phyloP scores from a whole-genome alignment of 2,113 vertebrate genomes.

The Jaculus jaculus region DNA sequence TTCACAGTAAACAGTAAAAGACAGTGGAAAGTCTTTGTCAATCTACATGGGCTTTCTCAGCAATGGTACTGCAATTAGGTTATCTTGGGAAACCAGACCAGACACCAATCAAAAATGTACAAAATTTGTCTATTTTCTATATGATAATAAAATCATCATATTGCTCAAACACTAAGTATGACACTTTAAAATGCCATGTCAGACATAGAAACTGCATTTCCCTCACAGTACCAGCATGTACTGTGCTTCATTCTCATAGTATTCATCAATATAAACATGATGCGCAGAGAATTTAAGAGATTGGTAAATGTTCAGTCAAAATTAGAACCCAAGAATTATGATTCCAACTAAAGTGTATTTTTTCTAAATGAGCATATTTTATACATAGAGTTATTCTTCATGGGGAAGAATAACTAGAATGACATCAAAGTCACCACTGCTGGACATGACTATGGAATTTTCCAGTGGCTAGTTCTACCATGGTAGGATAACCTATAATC shows the following conservation, averaged over 20 bases:
- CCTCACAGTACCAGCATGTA: neutral
- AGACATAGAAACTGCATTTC: neutral
- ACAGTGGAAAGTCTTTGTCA: neutral
- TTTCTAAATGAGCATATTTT: neutral
- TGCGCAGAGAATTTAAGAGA: neutral
- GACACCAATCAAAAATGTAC: too few relatives aligned
- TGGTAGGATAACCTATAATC: neutral
- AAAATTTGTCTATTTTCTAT: slow-evolving; percentile 8
- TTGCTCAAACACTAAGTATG: neutral
- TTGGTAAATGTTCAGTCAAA: neutral
- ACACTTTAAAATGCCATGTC: neutral
- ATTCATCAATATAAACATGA: neutral
- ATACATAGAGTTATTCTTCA: neutral
- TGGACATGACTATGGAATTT: neutral
- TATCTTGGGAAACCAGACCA: neutral
- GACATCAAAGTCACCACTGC: neutral
- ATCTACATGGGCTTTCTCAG: neutral
- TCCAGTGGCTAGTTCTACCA: neutral
- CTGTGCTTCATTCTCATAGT: neutral
- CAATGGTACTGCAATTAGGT: too few relatives aligned
- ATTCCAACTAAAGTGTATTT: neutral
- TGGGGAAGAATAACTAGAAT: neutral
- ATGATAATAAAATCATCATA: slow-evolving; percentile 10
- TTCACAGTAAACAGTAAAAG: neutral
- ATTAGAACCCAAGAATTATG: neutral